Conservation (phyloP, 37 sponge, comb jelly and placozoan genomes). For the Bolinopsis microptera region DNA sequence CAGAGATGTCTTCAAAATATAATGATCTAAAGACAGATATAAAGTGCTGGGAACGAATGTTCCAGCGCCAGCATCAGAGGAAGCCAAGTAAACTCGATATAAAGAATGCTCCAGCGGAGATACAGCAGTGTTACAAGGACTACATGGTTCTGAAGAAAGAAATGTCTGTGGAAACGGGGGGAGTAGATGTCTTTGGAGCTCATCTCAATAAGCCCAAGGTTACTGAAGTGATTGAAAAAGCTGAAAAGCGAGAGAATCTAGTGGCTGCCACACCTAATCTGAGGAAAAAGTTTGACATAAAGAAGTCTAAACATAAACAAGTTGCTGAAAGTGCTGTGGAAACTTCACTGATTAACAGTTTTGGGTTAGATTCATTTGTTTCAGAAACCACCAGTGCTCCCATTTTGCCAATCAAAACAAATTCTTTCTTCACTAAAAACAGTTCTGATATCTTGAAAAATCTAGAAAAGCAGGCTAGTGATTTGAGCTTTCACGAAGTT, state of each 20-base stretch:
- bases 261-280: background rate
- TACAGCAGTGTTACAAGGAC: conserved; percentile 44
- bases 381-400: background rate
- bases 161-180: background rate
- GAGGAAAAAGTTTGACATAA: background rate
- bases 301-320: background rate
- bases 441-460: background rate
- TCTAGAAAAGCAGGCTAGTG: background rate
- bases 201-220: conserved; percentile 15
- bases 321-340: background rate
- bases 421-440: background rate
- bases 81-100: conserved; percentile 39
- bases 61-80: background rate
- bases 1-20: background rate
- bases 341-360: background rate
- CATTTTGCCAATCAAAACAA: background rate
- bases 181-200: conserved; percentile 50
- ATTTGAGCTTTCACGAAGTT: background rate
- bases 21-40: conserved; percentile 6
- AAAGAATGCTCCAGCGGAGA: conserved; percentile 24
- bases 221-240: background rate
- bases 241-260: background rate
- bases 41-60: conserved; percentile 48
- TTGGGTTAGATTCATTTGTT: background rate
- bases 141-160: conserved; percentile 24